Evolutionary conservation across 2,797 vertebrate species (phyloP).

Genomic region (Rhincodon typus): DNA sequence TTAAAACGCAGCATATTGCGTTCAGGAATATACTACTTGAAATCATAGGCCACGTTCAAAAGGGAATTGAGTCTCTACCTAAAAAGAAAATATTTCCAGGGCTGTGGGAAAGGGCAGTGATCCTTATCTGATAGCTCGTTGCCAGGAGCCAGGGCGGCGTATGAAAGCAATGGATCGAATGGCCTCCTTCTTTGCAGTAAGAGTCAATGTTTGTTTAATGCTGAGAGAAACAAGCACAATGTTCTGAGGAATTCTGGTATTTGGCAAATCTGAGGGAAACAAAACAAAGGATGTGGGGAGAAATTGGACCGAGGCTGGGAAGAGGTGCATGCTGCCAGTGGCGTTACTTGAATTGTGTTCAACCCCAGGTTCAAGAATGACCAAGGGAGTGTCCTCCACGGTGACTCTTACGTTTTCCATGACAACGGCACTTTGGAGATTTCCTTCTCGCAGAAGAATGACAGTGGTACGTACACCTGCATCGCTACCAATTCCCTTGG

Average conservation of each 20-base stretch:
- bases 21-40: neutral
- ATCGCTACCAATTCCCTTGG: constrained; percentile 79
- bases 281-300: neutral
- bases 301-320: neutral
- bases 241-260: neutral
- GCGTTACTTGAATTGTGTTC: neutral
- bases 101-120: neutral
- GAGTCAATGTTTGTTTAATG: neutral
- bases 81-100: neutral
- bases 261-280: no score
- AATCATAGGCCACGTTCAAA: neutral
- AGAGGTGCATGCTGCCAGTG: neutral
- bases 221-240: neutral
- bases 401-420: constrained; percentile 72
- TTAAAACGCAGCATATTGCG: neutral
- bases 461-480: constrained; percentile 80
- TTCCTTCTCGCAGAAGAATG: constrained; percentile 64
- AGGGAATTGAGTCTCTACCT: neutral
- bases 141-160: no score
- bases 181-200: neutral
- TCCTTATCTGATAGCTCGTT: no score
- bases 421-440: constrained; percentile 87
- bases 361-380: constrained; percentile 79
- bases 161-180: neutral
- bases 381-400: constrained; percentile 70